Evolutionary conservation across 2,797 vertebrate genomes (phyloP).

Genomic region (Ceryle rudis): DNA sequence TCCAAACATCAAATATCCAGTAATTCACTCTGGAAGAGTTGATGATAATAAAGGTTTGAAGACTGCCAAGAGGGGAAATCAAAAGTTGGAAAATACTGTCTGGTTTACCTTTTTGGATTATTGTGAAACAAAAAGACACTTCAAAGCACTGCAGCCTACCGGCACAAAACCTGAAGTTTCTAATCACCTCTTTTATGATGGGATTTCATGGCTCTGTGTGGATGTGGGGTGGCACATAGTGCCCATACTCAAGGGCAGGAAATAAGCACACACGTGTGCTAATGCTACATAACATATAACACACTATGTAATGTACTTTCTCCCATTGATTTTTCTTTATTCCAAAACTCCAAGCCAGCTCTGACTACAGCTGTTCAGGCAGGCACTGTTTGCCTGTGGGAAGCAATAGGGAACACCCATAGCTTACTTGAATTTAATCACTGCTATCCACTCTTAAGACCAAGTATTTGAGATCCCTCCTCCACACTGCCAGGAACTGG

Average conservation of each 20-base stretch:
- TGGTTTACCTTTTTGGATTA: background rate
- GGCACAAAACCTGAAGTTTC: background rate
- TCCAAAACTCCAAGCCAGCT: background rate
- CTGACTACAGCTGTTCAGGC: background rate
- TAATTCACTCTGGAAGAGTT: background rate
- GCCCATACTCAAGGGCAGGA: fast-evolving
- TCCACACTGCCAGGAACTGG: background rate
- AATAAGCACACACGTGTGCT: background rate
- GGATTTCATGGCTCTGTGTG: background rate
- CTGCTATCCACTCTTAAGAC: background rate
- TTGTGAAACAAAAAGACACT: background rate
- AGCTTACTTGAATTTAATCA: background rate
- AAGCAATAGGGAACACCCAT: background rate
- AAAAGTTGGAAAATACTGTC: background rate
- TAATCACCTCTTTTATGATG: background rate
- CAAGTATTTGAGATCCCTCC: background rate
- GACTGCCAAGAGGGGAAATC: background rate
- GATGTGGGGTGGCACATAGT: background rate
- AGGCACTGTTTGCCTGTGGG: background rate
- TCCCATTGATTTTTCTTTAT: background rate
- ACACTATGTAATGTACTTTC: background rate
- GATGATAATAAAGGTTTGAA: background rate
- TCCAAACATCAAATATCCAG: background rate
- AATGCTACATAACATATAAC: background rate
- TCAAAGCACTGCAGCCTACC: background rate